Conservation (phyloP, 2,113 vertebrate genomes). For the Anolis carolinensis region DNA sequence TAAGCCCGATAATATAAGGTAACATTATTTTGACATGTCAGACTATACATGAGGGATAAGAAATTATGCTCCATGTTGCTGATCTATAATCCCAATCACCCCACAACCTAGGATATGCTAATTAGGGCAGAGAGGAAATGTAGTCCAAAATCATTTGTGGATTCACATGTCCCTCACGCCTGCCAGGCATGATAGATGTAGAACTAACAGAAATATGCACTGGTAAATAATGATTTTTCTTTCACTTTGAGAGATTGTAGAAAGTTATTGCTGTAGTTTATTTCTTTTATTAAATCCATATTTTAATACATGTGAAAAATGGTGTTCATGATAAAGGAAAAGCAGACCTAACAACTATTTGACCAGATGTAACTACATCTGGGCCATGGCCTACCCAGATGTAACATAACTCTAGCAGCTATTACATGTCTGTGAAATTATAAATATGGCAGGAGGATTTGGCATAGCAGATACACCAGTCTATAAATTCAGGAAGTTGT, state of each 20-base stretch:
- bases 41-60: not conserved
- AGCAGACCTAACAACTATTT: not conserved
- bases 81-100: too few species aligned
- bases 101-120: too few species aligned
- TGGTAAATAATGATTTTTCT: not conserved
- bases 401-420: not conserved
- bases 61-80: too few species aligned
- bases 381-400: not conserved
- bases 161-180: too few species aligned
- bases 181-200: too few species aligned
- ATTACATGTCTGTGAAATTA: not conserved
- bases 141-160: too few species aligned
- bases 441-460: not conserved
- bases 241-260: not conserved
- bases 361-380: not conserved
- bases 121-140: too few species aligned
- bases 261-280: not conserved
- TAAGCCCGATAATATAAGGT: not conserved
- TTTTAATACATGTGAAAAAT: not conserved
- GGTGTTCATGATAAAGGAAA: not conserved
- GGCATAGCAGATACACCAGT: not conserved
- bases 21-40: not conserved
- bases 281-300: not conserved
- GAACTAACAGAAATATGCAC: not conserved
- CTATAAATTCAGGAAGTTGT: not conserved